Evolutionary conservation across 2,888 invertebrate genomes (phyloP).

Genomic region (Acanthosepion pharaonis): DNA sequence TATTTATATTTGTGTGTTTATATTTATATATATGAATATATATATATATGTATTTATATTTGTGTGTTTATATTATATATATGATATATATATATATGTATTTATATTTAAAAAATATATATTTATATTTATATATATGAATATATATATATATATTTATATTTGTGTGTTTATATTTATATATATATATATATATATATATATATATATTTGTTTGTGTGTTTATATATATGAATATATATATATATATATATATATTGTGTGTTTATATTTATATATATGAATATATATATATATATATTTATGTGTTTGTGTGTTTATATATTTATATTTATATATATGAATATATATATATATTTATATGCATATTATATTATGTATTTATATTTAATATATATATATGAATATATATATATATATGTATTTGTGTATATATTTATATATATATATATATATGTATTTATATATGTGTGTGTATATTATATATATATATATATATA

Average conservation of each 20-base stretch:
- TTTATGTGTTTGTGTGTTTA: too few relatives aligned
- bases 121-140: neutral
- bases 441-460: neutral
- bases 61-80: too few relatives aligned
- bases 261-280: too few relatives aligned
- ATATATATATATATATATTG: neutral
- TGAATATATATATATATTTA: too few relatives aligned
- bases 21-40: too few relatives aligned
- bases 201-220: neutral
- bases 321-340: too few relatives aligned
- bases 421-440: neutral
- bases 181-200: neutral
- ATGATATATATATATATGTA: neutral
- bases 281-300: too few relatives aligned
- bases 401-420: neutral
- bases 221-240: neutral
- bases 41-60: too few relatives aligned
- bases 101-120: neutral
- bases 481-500: neutral
- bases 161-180: neutral
- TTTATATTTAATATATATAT: neutral
- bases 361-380: neutral
- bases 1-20: too few relatives aligned
- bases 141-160: neutral
- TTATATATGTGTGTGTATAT: neutral